A percentile compares a stretch with the other conserved stretches of the same genome.
Evolutionary conservation across 1,140 invertebrate species (phyloP).

Genomic region (Brachionus asplanchnoidis): DNA sequence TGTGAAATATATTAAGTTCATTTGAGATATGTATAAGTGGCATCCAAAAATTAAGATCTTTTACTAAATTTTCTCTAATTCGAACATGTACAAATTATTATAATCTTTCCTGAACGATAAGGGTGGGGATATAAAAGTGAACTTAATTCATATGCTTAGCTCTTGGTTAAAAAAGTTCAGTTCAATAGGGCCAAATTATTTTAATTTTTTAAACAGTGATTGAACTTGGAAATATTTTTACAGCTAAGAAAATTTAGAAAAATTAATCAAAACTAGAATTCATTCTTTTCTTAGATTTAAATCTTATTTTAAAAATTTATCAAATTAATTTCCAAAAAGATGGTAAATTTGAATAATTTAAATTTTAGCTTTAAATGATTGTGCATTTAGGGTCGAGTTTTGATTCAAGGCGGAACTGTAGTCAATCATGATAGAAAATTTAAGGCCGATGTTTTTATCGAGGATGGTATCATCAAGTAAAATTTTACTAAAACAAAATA

Average conservation of each 20-base stretch:
- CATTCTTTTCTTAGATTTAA: too few species aligned
- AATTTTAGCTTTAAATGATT: neutral
- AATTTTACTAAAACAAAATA: slow-evolving; percentile 45
- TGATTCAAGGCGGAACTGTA: slow-evolving; percentile 89
- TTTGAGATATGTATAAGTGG: too few species aligned
- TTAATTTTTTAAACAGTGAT: neutral
- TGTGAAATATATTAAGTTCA: too few species aligned
- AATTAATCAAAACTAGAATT: neutral
- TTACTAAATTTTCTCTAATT: neutral
- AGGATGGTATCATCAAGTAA: slow-evolving; percentile 90
- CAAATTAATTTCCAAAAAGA: neutral
- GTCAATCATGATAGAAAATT: slow-evolving; percentile 88
- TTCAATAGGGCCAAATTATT: neutral
- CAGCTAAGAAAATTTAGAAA: neutral
- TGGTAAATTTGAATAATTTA: neutral
- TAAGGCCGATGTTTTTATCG: slow-evolving; percentile 83
- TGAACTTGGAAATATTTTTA: too few species aligned
- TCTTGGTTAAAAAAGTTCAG: neutral
- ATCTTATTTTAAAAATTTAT: neutral
- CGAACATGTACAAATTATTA: neutral
- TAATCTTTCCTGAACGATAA: neutral
- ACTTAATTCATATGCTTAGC: neutral
- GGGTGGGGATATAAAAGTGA: neutral
- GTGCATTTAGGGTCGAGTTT: slow-evolving; percentile 57
- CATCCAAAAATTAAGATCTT: neutral